Evolutionary conservation across 2,797 vertebrate genomes (phyloP), one percentile per base, ranked within the genome.

Genomic region (Austrolebias charrua): DNA sequence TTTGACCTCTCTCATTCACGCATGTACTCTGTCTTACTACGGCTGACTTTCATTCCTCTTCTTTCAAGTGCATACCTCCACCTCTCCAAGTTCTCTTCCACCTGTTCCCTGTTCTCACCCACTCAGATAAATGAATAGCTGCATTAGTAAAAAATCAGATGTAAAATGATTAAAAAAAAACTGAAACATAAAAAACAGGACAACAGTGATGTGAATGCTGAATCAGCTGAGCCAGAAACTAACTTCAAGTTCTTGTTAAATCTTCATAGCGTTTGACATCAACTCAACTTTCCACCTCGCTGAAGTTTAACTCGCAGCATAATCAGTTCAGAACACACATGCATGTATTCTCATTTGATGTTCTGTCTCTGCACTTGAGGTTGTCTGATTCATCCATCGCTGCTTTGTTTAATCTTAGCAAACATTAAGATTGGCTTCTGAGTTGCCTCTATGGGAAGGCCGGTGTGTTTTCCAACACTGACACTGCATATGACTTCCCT

Each of bases 401-500:
- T 69, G 19, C 63, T 78, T n/a, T n/a, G n/a, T n/a, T n/a, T n/a
- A n/a, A n/a, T n/a, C n/a, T n/a, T n/a, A n/a, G n/a, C n/a, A 43
- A 71, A 75, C 76, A 85, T 86, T 80, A 76, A 81, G 86, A 71
- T 81, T 63, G 45, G 66, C 64, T 63, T 76, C 66, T 71, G 66
- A 64, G 54, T 62, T 61, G 61, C 57, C 58, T 78, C 76, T 79
- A 63, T 60, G 31, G 74, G 43, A 81, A 12, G 69, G 76, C 78
- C 74, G 72, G 78, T 84, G 85, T 65, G 73, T 77, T 72, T 82
- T 77, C 72, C 66, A 58, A n/a, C n/a, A n/a, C n/a, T 63, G 71
- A 74, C 66, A 47, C 61, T 84, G 81, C 89, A 85, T 84, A 80
- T 86, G 86, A 84, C 56, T 44, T 60, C 40, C 45, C 63, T 11